phyloP scores from a whole-genome alignment of 2,797 vertebrate genomes.

The Anisognathus igniventris region DNA sequence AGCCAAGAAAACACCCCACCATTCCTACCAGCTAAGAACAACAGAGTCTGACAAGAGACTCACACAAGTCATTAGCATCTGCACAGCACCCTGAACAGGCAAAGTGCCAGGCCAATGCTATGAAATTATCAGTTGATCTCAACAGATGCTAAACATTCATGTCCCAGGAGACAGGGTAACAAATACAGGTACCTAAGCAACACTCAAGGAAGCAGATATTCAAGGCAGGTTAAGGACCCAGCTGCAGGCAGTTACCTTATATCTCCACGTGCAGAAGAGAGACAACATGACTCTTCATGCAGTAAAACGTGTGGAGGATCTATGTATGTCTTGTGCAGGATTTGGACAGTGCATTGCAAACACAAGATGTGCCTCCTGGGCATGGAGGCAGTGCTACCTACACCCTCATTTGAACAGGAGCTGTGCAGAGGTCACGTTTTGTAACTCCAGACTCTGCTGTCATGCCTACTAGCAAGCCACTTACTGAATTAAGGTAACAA shows the following conservation, averaged over 20 bases:
- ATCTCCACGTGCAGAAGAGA: background rate
- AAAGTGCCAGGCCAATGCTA: background rate
- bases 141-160: background rate
- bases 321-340: background rate
- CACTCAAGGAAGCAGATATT: background rate
- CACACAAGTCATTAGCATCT: background rate
- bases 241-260: background rate
- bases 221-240: background rate
- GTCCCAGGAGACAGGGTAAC: background rate
- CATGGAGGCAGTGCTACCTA: background rate
- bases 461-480: background rate
- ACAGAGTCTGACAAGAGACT: background rate
- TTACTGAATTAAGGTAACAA: background rate
- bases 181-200: background rate
- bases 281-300: background rate
- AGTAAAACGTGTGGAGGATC: background rate
- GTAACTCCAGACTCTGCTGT: background rate
- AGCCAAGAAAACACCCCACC: background rate
- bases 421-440: background rate
- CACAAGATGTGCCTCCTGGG: background rate
- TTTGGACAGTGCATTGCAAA: background rate
- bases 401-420: background rate
- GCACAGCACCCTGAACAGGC: rapidly evolving
- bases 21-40: background rate
- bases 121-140: background rate